Evolutionary conservation across 2,113 vertebrate genomes (phyloP), one percentile per base, ranked within the genome.

Genomic region (Echinops telfairi): DNA sequence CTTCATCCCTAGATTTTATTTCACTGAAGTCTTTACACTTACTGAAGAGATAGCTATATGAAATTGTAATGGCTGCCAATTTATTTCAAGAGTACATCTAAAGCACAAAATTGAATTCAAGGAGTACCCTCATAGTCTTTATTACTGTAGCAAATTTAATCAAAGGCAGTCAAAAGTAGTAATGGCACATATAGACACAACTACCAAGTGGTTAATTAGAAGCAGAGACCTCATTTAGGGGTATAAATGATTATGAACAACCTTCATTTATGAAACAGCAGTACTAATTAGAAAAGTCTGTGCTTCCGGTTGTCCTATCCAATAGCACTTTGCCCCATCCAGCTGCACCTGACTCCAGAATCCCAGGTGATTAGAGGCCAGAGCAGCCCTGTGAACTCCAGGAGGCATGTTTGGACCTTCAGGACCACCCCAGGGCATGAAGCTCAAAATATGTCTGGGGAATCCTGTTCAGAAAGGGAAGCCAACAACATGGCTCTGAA

Each of bases 31-130:
- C 75, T 77, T 75, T 92, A 76, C 75, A 86, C 81, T 92, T 78
- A 92, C 68, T 83, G 27, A 88, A 89, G 31, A 94, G 70, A 83
- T 78, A 53, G 58, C 40, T 25, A 68, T 78, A 29, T 95, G 83
- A 31, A 73, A 87, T 79, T 87, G 40, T 76, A 92, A 85, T 43
- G 75, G 57, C 90, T 96, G 77, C 89, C 86, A 92, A 83, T 97
- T 95, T 83, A 89, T 78, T 92, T 94, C 80, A 90, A 93, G 64
- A 91, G 62, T 81, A n/a, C 43, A 91, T 76, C 91, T 75, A 84
- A 95, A 92, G 47, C 81, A 96, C 86, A 95, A 95, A 96, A 91
- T 9, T 91, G 68, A 94, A 96, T 97, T 94, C 75, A 92, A 93
- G 38, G 38, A 92, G 3, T 83, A 91, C 43, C 92, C 91, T 94